Conservation (phyloP, 2,888 invertebrate genomes). For the Amiota minor region DNA sequence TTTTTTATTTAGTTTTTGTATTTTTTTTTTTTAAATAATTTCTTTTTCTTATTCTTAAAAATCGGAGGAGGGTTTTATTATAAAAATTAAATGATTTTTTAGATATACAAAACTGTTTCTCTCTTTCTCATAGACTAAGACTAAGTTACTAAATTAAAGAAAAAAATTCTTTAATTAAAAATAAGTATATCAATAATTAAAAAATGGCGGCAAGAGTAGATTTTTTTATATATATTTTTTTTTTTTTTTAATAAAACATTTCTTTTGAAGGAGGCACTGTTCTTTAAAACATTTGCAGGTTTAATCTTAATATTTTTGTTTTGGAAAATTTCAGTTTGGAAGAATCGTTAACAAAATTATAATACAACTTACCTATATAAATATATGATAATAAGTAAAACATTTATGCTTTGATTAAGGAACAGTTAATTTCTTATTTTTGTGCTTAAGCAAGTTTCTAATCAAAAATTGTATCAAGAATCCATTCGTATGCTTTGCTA, state of each 20-base stretch:
- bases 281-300: too few species aligned
- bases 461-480: background rate
- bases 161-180: slow-evolving; percentile 2
- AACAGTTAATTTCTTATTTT: slow-evolving; percentile 13
- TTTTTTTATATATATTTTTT: background rate
- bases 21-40: background rate
- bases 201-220: slow-evolving; percentile 8
- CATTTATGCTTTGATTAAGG: slow-evolving; percentile 12
- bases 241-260: too few species aligned
- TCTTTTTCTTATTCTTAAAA: background rate
- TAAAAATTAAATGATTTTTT: too few species aligned
- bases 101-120: too few species aligned
- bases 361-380: background rate
- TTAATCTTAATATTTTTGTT: background rate
- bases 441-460: background rate
- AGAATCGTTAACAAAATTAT: background rate
- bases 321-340: background rate
- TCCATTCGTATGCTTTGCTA: background rate
- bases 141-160: background rate
- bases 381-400: background rate
- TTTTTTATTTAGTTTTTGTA: background rate
- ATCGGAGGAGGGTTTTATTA: too few species aligned
- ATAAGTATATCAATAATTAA: background rate
- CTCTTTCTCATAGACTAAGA: too few species aligned
- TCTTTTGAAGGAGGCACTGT: too few species aligned